phyloP scores from a whole-genome alignment of 2,113 vertebrate genomes.

The Pagrus major region DNA sequence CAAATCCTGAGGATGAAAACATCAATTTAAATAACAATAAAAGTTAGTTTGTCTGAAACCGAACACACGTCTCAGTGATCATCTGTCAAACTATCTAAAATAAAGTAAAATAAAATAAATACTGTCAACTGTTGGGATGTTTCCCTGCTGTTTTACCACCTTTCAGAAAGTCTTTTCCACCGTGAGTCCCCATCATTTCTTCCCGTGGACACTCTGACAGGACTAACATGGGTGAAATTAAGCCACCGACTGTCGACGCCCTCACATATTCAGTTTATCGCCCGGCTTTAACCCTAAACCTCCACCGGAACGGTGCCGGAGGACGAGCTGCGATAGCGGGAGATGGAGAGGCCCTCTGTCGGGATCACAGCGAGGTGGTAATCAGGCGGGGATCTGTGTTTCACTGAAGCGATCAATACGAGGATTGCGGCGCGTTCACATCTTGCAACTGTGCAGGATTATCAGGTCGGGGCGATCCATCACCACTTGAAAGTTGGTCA shows the following conservation, averaged over 20 bases:
- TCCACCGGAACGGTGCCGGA: neutral
- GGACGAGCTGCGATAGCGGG: conserved; percentile 30
- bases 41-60: neutral
- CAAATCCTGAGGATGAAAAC: neutral
- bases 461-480: conserved; percentile 55
- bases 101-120: too few relatives aligned
- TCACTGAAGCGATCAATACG: conserved; percentile 45
- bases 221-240: neutral
- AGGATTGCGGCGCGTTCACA: conserved; percentile 45
- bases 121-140: too few relatives aligned
- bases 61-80: neutral
- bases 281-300: neutral
- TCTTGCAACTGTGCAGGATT: conserved; percentile 54
- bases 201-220: neutral
- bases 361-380: conserved; percentile 39
- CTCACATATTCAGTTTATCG: neutral
- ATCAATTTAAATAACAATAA: neutral
- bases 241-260: neutral
- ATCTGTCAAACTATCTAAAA: too few relatives aligned
- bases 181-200: neutral
- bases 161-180: neutral
- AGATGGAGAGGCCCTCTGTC: conserved; percentile 48
- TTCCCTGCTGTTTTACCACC: neutral
- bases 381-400: conserved; percentile 52
- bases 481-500: conserved; percentile 52